Base-by-base conservation (phyloP, 2,113 vertebrate species). In the Caranx ignobilis region DNA sequence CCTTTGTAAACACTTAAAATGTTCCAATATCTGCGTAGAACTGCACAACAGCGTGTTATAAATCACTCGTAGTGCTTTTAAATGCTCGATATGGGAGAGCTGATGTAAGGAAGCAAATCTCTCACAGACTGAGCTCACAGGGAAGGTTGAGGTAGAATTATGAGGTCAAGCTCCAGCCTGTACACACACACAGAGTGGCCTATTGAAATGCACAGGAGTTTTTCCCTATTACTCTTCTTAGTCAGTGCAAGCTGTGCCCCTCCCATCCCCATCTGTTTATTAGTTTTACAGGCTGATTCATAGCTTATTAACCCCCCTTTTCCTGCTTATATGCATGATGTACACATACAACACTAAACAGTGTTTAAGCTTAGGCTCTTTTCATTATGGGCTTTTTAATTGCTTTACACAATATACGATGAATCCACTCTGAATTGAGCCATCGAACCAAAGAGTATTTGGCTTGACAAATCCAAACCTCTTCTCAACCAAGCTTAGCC, bases 371-470 rank as follows among this genome's bases (percentile, higher is more conserved):
- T 0, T 3, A 10, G 26, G 2, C 32, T 75, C 13, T 59, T 48
- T 31, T 50, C 5, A 56, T 71, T 57, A 56, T 64, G 62, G 11
- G 2, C 5, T 3, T 41, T 79, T 79, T 85, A 77, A 77, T 67
- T 68, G 60, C 41, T 74, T 16, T 54, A 21, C 61, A 54, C 50
- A 86, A 50, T 21, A 35, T n/a, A 31, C 50, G 15, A 52, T 19
- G 5, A 71, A 41, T 74, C 43, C 6, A 2, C 55, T 85, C 19
- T 71, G 62, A 78, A 71, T 75, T 52, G 4, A 79, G 47, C 67
- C 21, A 54, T 9, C 76, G 45, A 76, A 65, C 85, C 56, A 72
- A 75, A 79, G 50, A 71, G 48, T 9, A 64, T 81, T 71, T 39
- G 0, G 43, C n/a, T 73, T 75, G n/a, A 72, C 7, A 71, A 76